phyloP scores from a whole-genome alignment of 2,888 invertebrate genomes.

The Tridacna crocea region DNA sequence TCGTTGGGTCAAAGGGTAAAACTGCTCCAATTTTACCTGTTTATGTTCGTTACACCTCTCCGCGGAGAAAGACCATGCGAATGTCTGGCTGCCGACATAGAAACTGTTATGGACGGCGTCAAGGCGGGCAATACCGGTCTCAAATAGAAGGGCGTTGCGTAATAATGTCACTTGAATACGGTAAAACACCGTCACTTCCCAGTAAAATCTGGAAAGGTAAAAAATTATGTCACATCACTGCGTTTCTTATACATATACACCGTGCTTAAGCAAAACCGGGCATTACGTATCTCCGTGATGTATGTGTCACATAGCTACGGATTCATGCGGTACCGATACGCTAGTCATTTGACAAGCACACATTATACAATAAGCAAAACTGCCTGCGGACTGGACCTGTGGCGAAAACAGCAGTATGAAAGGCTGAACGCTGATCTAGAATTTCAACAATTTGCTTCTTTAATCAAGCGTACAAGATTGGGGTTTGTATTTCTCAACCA shows the following conservation, averaged over 20 bases:
- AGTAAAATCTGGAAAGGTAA: conserved; percentile 52
- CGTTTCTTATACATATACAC: background rate
- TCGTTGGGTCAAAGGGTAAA: no score
- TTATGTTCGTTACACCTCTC: conserved; percentile 67
- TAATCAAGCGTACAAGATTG: no score
- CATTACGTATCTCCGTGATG: no score
- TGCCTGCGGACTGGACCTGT: no score
- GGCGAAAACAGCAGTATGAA: no score
- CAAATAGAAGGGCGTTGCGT: conserved; percentile 65
- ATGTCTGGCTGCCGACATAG: conserved; percentile 65
- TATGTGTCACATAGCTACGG: no score
- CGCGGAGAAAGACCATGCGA: conserved; percentile 68
- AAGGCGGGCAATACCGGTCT: conserved; percentile 63
- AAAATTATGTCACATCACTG: background rate
- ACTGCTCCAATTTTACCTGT: conserved; percentile 38
- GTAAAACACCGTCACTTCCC: conserved; percentile 66
- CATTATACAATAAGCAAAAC: no score
- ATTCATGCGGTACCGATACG: no score
- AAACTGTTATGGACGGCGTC: conserved; percentile 66
- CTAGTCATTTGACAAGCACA: no score
- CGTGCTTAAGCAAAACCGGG: background rate
- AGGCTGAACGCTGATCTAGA: no score
- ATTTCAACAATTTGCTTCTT: no score
- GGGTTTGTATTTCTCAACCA: no score
- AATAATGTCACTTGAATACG: conserved; percentile 64